These are phyloP conservation scores for Ariopsis seemanni DNA, from an alignment of 2,113 vertebrate species.

Conservation along the genomic window DNA sequence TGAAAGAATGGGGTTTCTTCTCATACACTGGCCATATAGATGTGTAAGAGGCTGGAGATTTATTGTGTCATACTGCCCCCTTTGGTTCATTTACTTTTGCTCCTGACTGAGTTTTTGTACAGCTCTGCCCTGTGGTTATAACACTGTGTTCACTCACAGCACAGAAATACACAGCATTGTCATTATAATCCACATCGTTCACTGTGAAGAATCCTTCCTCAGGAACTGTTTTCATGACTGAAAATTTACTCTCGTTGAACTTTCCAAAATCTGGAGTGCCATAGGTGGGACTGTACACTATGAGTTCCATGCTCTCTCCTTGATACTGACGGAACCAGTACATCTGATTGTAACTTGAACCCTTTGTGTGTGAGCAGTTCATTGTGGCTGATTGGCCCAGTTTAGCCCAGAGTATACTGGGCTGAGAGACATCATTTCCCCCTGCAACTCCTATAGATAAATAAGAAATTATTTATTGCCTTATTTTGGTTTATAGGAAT, in stretches of 20 bases:
- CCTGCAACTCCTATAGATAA: constrained; percentile 41
- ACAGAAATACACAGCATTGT: constrained; percentile 52
- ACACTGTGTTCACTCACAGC: constrained; percentile 49
- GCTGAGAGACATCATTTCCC: constrained; percentile 51
- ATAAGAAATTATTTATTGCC: background rate
- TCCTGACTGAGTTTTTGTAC: constrained; percentile 34
- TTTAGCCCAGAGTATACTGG: background rate
- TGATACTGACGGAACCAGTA: constrained; percentile 54
- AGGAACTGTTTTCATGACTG: background rate
- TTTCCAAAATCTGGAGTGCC: constrained; percentile 20
- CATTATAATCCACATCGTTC: constrained; percentile 33
- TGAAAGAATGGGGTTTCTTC: background rate
- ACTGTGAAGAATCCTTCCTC: constrained; percentile 43
- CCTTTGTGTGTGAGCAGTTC: constrained; percentile 25
- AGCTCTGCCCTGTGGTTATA: constrained; percentile 21
- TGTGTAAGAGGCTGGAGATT: no score
- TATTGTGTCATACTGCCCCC: background rate
- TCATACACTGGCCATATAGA: background rate
- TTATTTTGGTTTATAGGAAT: background rate
- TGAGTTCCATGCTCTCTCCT: constrained; percentile 41
- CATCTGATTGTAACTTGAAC: constrained; percentile 33
- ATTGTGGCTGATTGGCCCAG: constrained; percentile 35
- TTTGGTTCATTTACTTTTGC: background rate
- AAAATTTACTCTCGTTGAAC: constrained; percentile 33
- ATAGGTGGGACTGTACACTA: constrained; percentile 30